Conservation (phyloP, 1,140 invertebrate genomes). For the Coelopa frigida region DNA sequence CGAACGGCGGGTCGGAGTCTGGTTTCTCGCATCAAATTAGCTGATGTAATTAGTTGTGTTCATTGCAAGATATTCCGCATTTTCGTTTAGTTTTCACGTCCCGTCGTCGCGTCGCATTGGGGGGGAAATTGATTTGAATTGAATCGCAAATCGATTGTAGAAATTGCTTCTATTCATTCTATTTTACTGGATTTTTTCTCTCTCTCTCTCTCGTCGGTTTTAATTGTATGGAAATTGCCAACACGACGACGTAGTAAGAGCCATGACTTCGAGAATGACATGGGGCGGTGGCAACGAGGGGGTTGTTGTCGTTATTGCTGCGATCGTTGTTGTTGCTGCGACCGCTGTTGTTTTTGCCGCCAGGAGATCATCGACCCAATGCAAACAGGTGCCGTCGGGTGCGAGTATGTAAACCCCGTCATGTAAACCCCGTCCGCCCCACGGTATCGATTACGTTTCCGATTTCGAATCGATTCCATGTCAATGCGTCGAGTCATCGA, state of each 20-base stretch:
- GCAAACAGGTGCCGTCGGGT: too few species aligned
- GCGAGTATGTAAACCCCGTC: too few species aligned
- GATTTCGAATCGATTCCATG: too few species aligned
- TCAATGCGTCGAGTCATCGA: too few species aligned
- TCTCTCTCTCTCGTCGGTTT: constrained; percentile 7
- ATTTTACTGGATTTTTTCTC: constrained; percentile 8
- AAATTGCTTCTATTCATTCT: too few species aligned
- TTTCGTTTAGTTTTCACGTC: constrained; percentile 9
- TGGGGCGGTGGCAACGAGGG: background rate
- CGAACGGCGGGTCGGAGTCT: background rate
- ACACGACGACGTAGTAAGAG: too few species aligned
- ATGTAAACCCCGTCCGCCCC: too few species aligned
- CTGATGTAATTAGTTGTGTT: constrained; percentile 13
- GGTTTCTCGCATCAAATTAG: constrained; percentile 7
- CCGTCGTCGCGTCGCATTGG: constrained; percentile 3
- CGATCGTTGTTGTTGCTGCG: background rate
- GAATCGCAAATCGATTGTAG: too few species aligned
- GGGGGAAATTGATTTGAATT: constrained; percentile 10
- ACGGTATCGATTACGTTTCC: too few species aligned
- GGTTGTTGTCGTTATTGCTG: background rate
- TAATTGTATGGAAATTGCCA: constrained; percentile 9
- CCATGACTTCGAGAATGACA: constrained; percentile 6
- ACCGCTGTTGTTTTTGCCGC: too few species aligned
- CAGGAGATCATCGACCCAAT: too few species aligned
- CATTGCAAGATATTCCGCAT: too few species aligned